These are phyloP conservation scores for Campaea margaritaria DNA, from an alignment of 2,888 invertebrate genomes.

Conservation along the genomic window DNA sequence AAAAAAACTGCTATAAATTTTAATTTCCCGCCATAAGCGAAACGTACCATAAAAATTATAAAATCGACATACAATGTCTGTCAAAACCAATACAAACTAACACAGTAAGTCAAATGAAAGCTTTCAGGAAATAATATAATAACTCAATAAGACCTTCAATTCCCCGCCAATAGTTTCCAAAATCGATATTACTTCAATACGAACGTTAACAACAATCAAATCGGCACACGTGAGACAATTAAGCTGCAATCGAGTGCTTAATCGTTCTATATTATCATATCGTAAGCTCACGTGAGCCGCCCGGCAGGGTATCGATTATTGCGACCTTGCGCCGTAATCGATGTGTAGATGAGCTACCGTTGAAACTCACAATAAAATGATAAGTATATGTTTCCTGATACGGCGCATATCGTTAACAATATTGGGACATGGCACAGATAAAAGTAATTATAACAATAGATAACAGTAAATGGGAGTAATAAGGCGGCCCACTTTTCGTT, in stretches of 20 bases:
- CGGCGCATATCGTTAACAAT: no score
- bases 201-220: conserved; percentile 23
- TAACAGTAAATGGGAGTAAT: no score
- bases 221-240: conserved; percentile 22
- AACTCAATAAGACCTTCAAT: conserved; percentile 2
- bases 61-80: no score
- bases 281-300: conserved; percentile 21
- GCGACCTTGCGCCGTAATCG: conserved; percentile 26
- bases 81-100: no score
- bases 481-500: no score
- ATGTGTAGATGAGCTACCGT: conserved; percentile 14
- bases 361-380: conserved; percentile 2
- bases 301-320: conserved; percentile 24
- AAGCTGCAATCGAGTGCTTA: conserved; percentile 26
- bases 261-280: conserved; percentile 22
- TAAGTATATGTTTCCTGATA: no score
- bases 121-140: not conserved
- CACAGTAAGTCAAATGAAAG: no score
- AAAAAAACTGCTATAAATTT: no score
- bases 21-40: no score
- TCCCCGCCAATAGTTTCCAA: conserved; percentile 1
- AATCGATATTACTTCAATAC: conserved; percentile 25
- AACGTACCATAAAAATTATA: no score
- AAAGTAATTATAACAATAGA: no score
- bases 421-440: no score